Evolutionary conservation across 1,140 invertebrate species (phyloP).

Genomic region (Diorhabda carinulata): DNA sequence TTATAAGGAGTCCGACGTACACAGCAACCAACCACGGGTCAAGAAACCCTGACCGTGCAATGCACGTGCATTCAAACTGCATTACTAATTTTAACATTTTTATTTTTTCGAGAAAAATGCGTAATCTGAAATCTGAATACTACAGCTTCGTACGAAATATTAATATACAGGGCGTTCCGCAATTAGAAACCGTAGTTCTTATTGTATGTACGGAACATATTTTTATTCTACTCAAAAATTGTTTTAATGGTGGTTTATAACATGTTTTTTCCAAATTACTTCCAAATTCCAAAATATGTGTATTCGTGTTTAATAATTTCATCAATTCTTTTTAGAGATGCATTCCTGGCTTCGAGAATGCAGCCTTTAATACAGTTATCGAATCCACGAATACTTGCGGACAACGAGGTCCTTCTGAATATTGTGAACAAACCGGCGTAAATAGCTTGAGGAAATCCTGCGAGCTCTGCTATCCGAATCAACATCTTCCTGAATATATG

Average conservation of each 20-base stretch:
- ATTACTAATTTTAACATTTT: conserved; percentile 1
- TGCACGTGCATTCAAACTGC: neutral
- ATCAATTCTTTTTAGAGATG: conserved; percentile 68
- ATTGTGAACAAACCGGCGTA: conserved; percentile 82
- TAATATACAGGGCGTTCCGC: neutral
- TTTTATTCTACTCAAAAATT: neutral
- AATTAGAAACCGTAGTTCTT: neutral
- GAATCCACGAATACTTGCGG: conserved; percentile 96
- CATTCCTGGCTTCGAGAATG: conserved; percentile 94
- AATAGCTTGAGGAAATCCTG: conserved; percentile 58
- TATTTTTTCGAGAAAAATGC: conserved; percentile 12
- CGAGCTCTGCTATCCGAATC: conserved; percentile 58
- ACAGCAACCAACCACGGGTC: conserved; percentile 6
- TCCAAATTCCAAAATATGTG: neutral
- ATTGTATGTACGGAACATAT: neutral
- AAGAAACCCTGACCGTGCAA: conserved; percentile 1
- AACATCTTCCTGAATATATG: conserved; percentile 75
- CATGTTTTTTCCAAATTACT: neutral
- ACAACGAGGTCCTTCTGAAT: conserved; percentile 65
- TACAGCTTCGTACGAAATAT: neutral
- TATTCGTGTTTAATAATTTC: conserved; percentile 1
- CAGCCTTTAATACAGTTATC: conserved; percentile 81
- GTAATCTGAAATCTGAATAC: neutral
- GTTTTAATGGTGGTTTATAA: too few relatives aligned
- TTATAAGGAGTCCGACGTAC: neutral